These are phyloP conservation scores for Eubucco bourcierii DNA, from an alignment of 2,113 vertebrate genomes.

Conservation along the genomic window DNA sequence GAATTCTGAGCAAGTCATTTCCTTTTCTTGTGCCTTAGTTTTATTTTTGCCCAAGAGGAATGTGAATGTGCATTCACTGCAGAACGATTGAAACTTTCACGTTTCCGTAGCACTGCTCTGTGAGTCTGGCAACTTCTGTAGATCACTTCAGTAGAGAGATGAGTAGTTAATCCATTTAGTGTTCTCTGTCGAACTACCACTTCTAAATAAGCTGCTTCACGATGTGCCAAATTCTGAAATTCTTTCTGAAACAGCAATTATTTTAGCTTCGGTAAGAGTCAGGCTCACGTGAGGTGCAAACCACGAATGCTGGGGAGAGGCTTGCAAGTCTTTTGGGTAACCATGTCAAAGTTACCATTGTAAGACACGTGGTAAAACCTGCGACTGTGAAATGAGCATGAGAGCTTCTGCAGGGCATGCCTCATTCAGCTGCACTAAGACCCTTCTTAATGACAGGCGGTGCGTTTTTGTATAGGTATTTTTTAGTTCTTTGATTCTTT, in stretches of 20 bases:
- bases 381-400: background rate
- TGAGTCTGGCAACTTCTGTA: background rate
- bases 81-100: constrained; percentile 7
- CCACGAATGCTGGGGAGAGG: background rate
- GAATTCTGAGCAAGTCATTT: constrained; percentile 6
- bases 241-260: background rate
- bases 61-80: constrained; percentile 34
- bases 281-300: background rate
- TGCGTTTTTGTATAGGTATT: background rate
- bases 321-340: background rate
- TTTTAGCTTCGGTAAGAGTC: background rate
- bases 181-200: background rate
- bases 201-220: background rate
- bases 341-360: background rate
- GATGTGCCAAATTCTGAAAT: background rate
- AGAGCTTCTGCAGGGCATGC: background rate
- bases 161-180: background rate
- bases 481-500: background rate
- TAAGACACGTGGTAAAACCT: background rate
- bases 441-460: background rate
- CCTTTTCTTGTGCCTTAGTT: constrained; percentile 36
- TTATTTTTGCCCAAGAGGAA: constrained; percentile 50
- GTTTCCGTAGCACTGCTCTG: constrained; percentile 14
- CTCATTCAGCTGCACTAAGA: background rate
- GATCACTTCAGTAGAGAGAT: background rate